Conservation (phyloP, 2,888 invertebrate genomes). For the Tetramorium bicarinatum region DNA sequence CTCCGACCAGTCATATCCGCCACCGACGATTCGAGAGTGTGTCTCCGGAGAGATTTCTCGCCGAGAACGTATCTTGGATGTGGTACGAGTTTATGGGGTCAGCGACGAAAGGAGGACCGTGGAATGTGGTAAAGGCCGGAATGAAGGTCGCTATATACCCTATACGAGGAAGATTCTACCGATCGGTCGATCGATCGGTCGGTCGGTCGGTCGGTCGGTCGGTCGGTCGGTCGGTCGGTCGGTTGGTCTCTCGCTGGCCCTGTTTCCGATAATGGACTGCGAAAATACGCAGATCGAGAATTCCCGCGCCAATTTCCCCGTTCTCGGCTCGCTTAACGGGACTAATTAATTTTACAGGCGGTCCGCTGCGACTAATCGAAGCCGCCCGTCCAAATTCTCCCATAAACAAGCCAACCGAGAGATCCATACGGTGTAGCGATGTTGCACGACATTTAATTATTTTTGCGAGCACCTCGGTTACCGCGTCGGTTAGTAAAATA, state of each 20-base stretch:
- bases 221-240: conserved; percentile 8
- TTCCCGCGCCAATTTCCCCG: conserved; percentile 39
- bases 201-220: too few species aligned
- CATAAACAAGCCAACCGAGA: conserved; percentile 26
- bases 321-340: conserved; percentile 41
- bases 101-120: conserved; percentile 73
- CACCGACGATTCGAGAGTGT: conserved; percentile 9
- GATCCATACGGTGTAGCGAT: background rate
- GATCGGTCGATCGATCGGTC: background rate
- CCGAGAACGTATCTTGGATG: conserved; percentile 31
- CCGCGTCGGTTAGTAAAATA: background rate
- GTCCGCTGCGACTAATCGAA: conserved; percentile 42
- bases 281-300: conserved; percentile 57
- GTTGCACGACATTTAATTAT: conserved; percentile 1
- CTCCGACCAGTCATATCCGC: background rate
- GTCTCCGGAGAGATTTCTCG: conserved; percentile 31
- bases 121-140: conserved; percentile 83
- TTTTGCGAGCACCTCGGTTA: background rate
- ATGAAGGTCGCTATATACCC: conserved; percentile 80
- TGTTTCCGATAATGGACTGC: conserved; percentile 64
- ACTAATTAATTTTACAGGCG: conserved; percentile 51
- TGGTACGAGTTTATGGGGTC: conserved; percentile 69
- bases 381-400: conserved; percentile 20
- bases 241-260: conserved; percentile 51
- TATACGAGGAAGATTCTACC: conserved; percentile 51